Evolutionary conservation across 2,888 invertebrate genomes (phyloP), one percentile per base, ranked within the genome.

Genomic region (Polylopha cassiicola): DNA sequence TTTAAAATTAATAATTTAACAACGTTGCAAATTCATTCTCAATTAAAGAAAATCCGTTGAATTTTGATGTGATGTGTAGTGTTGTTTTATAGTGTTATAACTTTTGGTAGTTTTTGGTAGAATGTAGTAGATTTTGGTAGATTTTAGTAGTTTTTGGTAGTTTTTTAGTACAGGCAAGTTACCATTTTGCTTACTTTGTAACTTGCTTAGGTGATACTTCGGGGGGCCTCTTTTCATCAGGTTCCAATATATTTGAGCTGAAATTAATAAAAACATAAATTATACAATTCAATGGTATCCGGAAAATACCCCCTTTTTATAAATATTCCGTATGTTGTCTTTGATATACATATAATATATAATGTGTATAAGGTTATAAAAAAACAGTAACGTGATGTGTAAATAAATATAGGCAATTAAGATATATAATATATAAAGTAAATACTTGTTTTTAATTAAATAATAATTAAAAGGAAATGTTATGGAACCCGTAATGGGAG

Each of bases 241-340:
- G 34, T 20, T 41, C 41, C 41, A 36, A 18, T 21, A 41, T 24
- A n/a, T n/a, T n/a, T 17, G 41, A 36, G 41, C 41, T 41, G 41
- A 41, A 41, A 41, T 29, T 38, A 38, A 36, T 23, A 39, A 41
- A 41, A 41, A 41, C 41, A 41, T 36, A n/a, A n/a, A n/a, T n/a
- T n/a, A n/a, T n/a, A n/a, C n/a, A n/a, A n/a, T n/a, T n/a, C n/a
- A n/a, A n/a, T n/a, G n/a, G n/a, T n/a, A n/a, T n/a, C n/a, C n/a
- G n/a, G n/a, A n/a, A n/a, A n/a, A n/a, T n/a, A n/a, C n/a, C n/a
- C n/a, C n/a, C n/a, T n/a, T n/a, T n/a, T n/a, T n/a, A n/a, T 32
- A 34, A 6, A 11, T 5, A 9, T n/a, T n/a, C n/a, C n/a, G n/a
- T n/a, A n/a, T n/a, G n/a, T n/a, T n/a, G n/a, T n/a, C 4, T 7